Conservation (phyloP, 1,140 invertebrate species). For the Saccostrea echinata region DNA sequence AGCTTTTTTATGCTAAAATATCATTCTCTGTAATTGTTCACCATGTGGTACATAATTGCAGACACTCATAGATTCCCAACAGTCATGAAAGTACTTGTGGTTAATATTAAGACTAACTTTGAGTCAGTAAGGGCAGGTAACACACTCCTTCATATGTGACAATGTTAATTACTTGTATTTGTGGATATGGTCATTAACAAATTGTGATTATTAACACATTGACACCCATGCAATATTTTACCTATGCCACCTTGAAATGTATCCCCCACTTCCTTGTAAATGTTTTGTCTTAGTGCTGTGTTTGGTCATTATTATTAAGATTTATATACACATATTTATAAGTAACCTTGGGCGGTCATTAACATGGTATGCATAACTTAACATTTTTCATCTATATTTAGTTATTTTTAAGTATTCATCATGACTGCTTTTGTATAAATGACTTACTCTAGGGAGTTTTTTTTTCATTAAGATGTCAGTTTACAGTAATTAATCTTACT, state of each 20-base stretch:
- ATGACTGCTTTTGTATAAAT: neutral
- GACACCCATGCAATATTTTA: neutral
- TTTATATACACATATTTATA: slow-evolving; percentile 2
- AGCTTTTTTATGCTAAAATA: neutral
- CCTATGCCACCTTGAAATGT: neutral
- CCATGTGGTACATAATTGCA: neutral
- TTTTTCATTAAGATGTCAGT: neutral
- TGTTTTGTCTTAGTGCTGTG: slow-evolving; percentile 24
- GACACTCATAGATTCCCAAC: neutral
- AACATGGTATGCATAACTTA: slow-evolving; percentile 12
- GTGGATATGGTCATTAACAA: neutral
- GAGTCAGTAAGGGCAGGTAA: neutral
- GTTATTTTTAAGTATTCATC: neutral
- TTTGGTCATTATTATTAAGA: neutral
- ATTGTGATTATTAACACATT: neutral
- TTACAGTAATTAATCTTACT: neutral
- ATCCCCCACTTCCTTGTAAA: slow-evolving; percentile 4
- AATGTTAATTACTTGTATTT: neutral
- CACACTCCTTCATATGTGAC: neutral
- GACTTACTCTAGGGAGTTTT: neutral
- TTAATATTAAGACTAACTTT: neutral
- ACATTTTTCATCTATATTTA: slow-evolving; percentile 25
- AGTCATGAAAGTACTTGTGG: neutral
- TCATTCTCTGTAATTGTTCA: neutral
- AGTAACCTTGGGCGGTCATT: slow-evolving; percentile 11